phyloP scores from a whole-genome alignment of 2,888 invertebrate genomes.

The Leptinotarsa tumamoca region DNA sequence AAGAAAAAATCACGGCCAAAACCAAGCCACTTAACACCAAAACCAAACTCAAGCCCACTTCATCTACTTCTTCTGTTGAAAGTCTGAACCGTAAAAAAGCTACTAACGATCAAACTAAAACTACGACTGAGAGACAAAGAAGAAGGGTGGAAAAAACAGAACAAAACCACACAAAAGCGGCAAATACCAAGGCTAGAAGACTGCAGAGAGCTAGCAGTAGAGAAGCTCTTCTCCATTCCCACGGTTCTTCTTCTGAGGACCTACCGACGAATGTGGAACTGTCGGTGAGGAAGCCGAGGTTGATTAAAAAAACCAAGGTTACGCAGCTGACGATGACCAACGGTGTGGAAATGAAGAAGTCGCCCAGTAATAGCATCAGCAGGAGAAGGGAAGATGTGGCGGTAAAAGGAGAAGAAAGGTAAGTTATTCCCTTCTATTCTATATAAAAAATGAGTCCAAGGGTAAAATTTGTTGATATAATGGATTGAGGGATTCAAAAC shows the following conservation, averaged over 20 bases:
- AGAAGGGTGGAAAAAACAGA: conserved; percentile 41
- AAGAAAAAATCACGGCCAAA: conserved; percentile 48
- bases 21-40: conserved; percentile 45
- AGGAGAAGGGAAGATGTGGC: conserved; percentile 49
- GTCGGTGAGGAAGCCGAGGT: conserved; percentile 62
- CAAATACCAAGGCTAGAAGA: conserved; percentile 65
- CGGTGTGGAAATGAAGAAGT: conserved; percentile 57
- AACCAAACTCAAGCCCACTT: conserved; percentile 58
- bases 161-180: conserved; percentile 34
- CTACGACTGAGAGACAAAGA: conserved; percentile 48
- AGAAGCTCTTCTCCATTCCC: conserved; percentile 67
- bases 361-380: conserved; percentile 37
- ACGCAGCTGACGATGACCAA: conserved; percentile 58
- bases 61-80: conserved; percentile 65
- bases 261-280: conserved; percentile 60
- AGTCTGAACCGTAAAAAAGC: conserved; percentile 55
- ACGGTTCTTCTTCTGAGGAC: conserved; percentile 70
- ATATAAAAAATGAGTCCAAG: not conserved
- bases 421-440: conserved; percentile 23
- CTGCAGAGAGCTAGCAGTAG: conserved; percentile 68
- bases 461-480: too few relatives aligned
- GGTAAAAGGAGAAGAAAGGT: conserved; percentile 59
- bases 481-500: too few relatives aligned
- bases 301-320: conserved; percentile 63
- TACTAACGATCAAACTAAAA: conserved; percentile 35